phyloP scores from a whole-genome alignment of 2,888 invertebrate species.

The Spisula subtruncata region DNA sequence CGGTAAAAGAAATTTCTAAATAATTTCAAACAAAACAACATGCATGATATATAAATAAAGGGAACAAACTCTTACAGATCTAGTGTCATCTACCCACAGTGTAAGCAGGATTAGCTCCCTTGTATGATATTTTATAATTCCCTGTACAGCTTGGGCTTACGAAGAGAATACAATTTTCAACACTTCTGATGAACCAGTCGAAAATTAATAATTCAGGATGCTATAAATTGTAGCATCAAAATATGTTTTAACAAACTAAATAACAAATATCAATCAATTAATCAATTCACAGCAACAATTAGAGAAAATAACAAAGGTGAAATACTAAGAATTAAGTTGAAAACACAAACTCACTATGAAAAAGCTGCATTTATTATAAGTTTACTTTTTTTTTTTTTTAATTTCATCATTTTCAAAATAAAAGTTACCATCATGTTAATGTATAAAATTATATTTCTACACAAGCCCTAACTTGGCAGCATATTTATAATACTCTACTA shows the following conservation, averaged over 20 bases:
- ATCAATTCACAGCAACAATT: no score
- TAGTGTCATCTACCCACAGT: conserved; percentile 17
- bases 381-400: no score
- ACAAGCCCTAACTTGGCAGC: conserved; percentile 4
- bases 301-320: no score
- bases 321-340: no score
- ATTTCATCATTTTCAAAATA: no score
- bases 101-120: neutral
- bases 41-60: conserved; percentile 17
- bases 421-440: neutral
- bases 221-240: no score
- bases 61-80: conserved; percentile 27
- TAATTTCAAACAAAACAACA: neutral
- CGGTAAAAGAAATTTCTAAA: neutral
- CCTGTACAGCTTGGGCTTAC: neutral
- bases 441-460: neutral
- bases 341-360: no score
- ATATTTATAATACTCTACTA: neutral
- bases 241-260: no score
- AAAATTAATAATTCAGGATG: no score
- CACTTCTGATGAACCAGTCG: no score
- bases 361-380: no score
- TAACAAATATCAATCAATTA: no score
- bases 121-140: conserved; percentile 15
- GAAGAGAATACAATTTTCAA: neutral